These are phyloP conservation scores for Thumatha senex DNA, from an alignment of 2,888 invertebrate species.

Conservation along the genomic window DNA sequence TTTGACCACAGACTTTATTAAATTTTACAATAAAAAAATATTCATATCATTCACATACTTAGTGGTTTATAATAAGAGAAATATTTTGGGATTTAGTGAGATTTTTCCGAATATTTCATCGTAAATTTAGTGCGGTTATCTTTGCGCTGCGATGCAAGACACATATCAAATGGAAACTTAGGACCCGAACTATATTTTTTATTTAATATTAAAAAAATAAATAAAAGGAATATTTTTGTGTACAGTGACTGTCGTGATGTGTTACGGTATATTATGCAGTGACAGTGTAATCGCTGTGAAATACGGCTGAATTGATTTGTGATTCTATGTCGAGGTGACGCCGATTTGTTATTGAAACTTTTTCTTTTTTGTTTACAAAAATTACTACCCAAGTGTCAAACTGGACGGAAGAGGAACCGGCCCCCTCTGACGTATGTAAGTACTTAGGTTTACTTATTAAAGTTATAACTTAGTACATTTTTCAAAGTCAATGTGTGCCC, in stretches of 20 bases:
- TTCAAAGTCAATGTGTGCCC: slow-evolving; percentile 55
- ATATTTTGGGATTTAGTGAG: slow-evolving; percentile 69
- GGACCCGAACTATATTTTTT: slow-evolving; percentile 78
- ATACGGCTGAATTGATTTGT: slow-evolving; percentile 66
- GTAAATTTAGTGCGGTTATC: slow-evolving; percentile 47
- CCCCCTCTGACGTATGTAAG: slow-evolving; percentile 82
- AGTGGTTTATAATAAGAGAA: slow-evolving; percentile 32
- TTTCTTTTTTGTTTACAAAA: slow-evolving; percentile 71
- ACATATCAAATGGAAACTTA: slow-evolving; percentile 81
- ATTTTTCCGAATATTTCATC: slow-evolving; percentile 49
- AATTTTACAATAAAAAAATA: slow-evolving; percentile 60
- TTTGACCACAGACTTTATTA: slow-evolving; percentile 71
- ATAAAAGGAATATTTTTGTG: slow-evolving; percentile 68
- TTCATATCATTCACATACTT: slow-evolving; percentile 51
- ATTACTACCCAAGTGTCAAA: slow-evolving; percentile 82
- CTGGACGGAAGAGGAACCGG: slow-evolving; percentile 80
- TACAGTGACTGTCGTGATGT: slow-evolving; percentile 70
- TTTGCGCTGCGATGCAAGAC: slow-evolving; percentile 57
- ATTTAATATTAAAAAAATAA: slow-evolving; percentile 48
- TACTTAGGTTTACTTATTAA: slow-evolving; percentile 38
- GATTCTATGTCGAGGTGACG: slow-evolving; percentile 68
- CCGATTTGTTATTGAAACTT: slow-evolving; percentile 65
- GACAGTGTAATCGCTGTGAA: slow-evolving; percentile 68
- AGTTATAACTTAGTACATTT: slow-evolving; percentile 45
- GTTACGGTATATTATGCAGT: slow-evolving; percentile 63